Conservation (phyloP, 2,797 vertebrate species). For the Toxotes lorentzi region DNA sequence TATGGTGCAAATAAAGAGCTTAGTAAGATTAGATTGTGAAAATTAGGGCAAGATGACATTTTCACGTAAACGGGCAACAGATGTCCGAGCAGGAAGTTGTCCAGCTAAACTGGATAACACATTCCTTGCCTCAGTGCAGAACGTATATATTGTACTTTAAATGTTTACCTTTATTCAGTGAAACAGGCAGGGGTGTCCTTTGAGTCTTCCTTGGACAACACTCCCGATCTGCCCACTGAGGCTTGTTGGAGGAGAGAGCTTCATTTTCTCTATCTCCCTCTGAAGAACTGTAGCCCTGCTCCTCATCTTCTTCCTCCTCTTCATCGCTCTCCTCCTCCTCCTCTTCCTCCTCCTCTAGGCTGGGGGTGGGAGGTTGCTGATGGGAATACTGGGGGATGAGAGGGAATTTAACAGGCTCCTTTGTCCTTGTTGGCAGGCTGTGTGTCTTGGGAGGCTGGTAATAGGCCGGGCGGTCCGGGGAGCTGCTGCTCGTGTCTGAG, state of each 20-base stretch:
- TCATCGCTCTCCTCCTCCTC: slow-evolving; percentile 60
- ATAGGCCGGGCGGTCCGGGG: slow-evolving; percentile 72
- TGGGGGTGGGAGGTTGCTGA: slow-evolving; percentile 72
- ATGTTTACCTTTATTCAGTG: slow-evolving; percentile 67
- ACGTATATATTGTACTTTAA: background rate
- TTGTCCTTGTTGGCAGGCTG: slow-evolving; percentile 73
- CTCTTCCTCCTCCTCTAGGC: slow-evolving; percentile 68
- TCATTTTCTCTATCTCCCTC: slow-evolving; percentile 65
- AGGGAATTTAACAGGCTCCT: slow-evolving; percentile 81
- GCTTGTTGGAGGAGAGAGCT: slow-evolving; percentile 54
- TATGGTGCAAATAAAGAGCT: background rate
- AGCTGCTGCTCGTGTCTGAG: slow-evolving; percentile 80
- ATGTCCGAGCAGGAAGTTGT: too few relatives aligned
- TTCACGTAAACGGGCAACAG: too few relatives aligned
- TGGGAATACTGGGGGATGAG: slow-evolving; percentile 76
- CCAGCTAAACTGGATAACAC: background rate
- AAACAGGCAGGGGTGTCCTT: slow-evolving; percentile 25
- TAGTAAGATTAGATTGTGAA: background rate
- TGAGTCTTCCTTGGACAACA: slow-evolving; percentile 42
- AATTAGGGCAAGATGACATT: too few relatives aligned
- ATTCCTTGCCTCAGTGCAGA: background rate
- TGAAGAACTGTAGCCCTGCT: slow-evolving; percentile 71
- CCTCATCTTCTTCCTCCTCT: slow-evolving; percentile 66
- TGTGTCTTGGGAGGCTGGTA: slow-evolving; percentile 69
- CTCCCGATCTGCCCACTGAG: slow-evolving; percentile 57